Evolutionary conservation across 2,797 vertebrate genomes (phyloP).

Genomic region (Melanotaenia boesemani): DNA sequence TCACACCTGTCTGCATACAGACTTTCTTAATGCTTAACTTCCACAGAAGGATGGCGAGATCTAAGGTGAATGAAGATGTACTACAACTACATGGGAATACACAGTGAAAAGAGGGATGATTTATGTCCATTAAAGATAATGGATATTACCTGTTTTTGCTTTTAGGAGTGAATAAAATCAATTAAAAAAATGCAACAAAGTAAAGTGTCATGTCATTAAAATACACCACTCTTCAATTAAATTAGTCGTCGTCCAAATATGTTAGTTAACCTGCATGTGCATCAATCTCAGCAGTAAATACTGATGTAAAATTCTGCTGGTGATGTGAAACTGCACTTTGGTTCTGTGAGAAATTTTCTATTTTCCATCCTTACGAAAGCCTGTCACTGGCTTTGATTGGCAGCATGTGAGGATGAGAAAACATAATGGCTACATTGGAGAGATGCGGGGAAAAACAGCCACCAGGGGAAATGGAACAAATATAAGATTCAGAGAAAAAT

Average conservation of each 20-base stretch:
- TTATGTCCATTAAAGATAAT: constrained; percentile 6
- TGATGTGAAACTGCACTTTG: background rate
- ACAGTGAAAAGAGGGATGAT: background rate
- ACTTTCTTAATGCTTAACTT: constrained; percentile 36
- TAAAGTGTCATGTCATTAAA: too few relatives aligned
- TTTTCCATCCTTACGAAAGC: constrained; percentile 19
- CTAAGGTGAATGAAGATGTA: too few relatives aligned
- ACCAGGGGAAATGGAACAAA: constrained; percentile 53
- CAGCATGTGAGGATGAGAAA: constrained; percentile 40
- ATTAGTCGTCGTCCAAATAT: too few relatives aligned
- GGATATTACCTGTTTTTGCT: background rate
- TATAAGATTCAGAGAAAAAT: constrained; percentile 50
- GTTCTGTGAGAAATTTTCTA: constrained; percentile 7
- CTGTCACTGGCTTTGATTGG: constrained; percentile 36
- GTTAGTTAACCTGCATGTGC: too few relatives aligned
- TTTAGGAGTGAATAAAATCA: too few relatives aligned
- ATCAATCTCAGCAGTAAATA: background rate
- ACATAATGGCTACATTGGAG: constrained; percentile 51
- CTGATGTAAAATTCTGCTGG: background rate
- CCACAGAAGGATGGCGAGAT: constrained; percentile 4
- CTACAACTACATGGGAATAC: background rate
- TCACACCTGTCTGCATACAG: constrained; percentile 38
- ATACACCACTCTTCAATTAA: too few relatives aligned
- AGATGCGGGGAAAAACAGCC: constrained; percentile 43
- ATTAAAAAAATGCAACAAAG: too few relatives aligned